Base-by-base conservation (phyloP, 2,113 vertebrate species). In the Seriola quinqueradiata region DNA sequence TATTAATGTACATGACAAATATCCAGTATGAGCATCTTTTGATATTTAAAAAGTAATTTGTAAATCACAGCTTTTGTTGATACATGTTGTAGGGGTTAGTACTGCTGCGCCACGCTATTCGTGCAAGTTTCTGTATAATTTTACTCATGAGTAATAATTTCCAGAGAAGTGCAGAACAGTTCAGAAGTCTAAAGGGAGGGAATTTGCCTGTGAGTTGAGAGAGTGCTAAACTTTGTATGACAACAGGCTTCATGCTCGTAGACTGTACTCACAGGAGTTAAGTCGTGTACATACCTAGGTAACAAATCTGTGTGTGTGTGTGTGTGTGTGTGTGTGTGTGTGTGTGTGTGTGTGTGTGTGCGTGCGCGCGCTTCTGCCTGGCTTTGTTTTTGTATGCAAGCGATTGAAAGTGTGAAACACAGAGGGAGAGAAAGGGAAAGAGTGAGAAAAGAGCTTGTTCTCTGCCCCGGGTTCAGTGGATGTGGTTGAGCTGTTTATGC, bases 131-230 rank as follows among this genome's bases (percentile, higher is more conserved):
- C 79, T 89, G 84, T 90, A 76, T 75, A 88, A 83, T 76, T 90
- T 77, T 81, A 61, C 81, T 87, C 79, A 82, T 91, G 87, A 92
- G 72, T 85, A 86, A 91, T 77, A 72, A 89, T 90, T 93, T 92
- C 89, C 90, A 88, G 71, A 86, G 59, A 75, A 71, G 79, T 74
- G 76, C 83, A 77, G 79, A 90, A 79, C 72, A 77, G 88, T 89
- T 85, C 75, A 86, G 85, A 88, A 79, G 87, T 89, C 72, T 89
- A 77, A 86, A 69, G 61, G 77, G 72, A 82, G 77, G 71, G 84
- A 79, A 76, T 77, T 64, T 74, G 77, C 85, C 75, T 67, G 66
- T 82, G 71, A 81, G 80, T 70, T 81, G 66, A 91, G 82, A 77
- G 80, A 89, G 71, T 66, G 36, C 54, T 87, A 67, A 80, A 88